These are phyloP conservation scores for Taenioides sp. DNA, from an alignment of 2,797 vertebrate genomes.

Conservation along the genomic window DNA sequence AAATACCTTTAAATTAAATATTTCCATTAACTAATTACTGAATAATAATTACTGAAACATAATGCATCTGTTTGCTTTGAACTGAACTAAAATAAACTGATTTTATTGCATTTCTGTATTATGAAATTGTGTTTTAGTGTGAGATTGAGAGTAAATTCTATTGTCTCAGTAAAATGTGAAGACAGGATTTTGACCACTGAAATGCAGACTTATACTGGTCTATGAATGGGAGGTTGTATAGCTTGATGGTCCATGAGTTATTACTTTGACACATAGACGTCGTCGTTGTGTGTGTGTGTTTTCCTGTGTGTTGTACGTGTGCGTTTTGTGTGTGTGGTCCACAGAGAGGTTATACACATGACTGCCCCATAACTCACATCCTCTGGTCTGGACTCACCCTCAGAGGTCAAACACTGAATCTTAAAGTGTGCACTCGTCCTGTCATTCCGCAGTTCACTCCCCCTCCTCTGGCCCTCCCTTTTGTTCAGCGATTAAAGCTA, in stretches of 20 bases:
- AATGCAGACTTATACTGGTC: conserved; percentile 8
- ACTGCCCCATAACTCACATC: conserved; percentile 52
- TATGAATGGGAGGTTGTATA: background rate
- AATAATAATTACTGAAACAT: background rate
- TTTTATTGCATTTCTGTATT: background rate
- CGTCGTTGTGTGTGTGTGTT: conserved; percentile 28
- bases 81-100: background rate
- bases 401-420: conserved; percentile 59
- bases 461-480: conserved; percentile 22
- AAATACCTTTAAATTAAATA: too few relatives aligned
- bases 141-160: background rate
- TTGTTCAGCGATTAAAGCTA: conserved; percentile 35
- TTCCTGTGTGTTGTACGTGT: conserved; percentile 16
- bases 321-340: conserved; percentile 36
- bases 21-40: too few relatives aligned
- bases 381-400: conserved; percentile 40
- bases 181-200: background rate
- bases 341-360: conserved; percentile 54
- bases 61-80: background rate
- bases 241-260: conserved; percentile 33
- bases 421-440: conserved; percentile 49
- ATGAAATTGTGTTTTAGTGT: background rate
- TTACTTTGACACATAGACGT: conserved; percentile 43
- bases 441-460: conserved; percentile 40
- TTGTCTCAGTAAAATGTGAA: too few relatives aligned